phyloP scores from a whole-genome alignment of 2,888 invertebrate genomes.

The Euphydryas editha region DNA sequence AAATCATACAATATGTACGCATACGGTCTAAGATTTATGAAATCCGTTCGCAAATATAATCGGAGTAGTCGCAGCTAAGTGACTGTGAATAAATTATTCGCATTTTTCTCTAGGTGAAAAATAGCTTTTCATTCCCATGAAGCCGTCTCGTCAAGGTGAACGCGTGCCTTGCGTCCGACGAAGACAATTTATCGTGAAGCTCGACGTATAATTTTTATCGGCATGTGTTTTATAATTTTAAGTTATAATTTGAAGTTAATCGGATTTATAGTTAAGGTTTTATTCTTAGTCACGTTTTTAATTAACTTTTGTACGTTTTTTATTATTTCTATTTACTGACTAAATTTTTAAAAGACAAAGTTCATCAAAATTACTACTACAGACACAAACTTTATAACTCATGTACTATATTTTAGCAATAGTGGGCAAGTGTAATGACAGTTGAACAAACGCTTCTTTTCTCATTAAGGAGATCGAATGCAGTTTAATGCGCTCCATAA shows the following conservation, averaged over 20 bases:
- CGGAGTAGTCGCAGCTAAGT: slow-evolving; percentile 19
- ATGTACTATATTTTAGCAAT: no score
- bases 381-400: neutral
- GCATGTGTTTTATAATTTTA: slow-evolving; percentile 1
- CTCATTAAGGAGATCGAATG: no score
- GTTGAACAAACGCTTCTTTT: no score
- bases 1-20: slow-evolving; percentile 32
- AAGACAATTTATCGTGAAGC: slow-evolving; percentile 39
- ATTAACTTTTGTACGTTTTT: neutral
- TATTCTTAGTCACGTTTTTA: neutral
- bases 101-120: slow-evolving; percentile 14
- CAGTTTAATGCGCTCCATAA: no score
- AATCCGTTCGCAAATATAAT: slow-evolving; percentile 29
- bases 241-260: neutral
- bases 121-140: slow-evolving; percentile 17
- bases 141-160: slow-evolving; percentile 11
- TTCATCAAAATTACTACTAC: neutral
- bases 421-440: no score
- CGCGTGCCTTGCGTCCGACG: slow-evolving; percentile 38
- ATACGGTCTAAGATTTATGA: slow-evolving; percentile 17
- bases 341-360: neutral
- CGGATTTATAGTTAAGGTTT: neutral
- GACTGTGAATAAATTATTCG: slow-evolving; percentile 31
- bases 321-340: neutral
- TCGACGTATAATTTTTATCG: slow-evolving; percentile 6